Percentiles rank a stretch among this genome's conserved stretches.
Conservation (phyloP, 92 coral and sea anemone species). For the Metridium senile region DNA sequence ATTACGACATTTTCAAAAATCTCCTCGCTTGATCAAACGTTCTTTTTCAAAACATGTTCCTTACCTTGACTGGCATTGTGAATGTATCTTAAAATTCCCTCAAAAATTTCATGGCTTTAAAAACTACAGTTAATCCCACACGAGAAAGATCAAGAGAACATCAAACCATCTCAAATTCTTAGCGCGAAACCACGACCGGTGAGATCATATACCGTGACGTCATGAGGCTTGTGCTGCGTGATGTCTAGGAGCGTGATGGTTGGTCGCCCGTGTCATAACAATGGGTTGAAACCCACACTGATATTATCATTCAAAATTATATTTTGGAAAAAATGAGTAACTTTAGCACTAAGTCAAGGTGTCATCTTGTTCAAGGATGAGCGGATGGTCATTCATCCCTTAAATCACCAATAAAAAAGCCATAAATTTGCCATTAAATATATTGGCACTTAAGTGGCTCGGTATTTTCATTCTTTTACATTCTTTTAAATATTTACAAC, state of each 20-base stretch:
- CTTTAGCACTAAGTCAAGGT: conserved; percentile 9
- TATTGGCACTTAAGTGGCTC: too few species aligned
- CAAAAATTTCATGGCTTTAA: background rate
- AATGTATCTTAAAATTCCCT: background rate
- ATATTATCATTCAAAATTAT: background rate
- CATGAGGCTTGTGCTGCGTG: conserved; percentile 32
- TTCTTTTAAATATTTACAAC: too few species aligned
- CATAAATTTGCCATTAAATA: background rate
- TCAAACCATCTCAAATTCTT: background rate
- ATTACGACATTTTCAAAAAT: conserved; percentile 50
- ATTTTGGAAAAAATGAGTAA: conserved; percentile 13
- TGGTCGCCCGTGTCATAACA: conserved; percentile 21
- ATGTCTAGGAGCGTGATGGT: conserved; percentile 22
- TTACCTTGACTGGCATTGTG: conserved; percentile 84
- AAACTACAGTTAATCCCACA: background rate
- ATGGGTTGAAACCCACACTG: background rate
- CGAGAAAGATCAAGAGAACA: background rate
- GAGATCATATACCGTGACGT: conserved; percentile 41
- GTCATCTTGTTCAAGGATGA: conserved; percentile 1
- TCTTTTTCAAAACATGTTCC: conserved; percentile 17
- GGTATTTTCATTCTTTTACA: too few species aligned
- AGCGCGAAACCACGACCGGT: conserved; percentile 20
- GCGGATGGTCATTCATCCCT: conserved; percentile 8
- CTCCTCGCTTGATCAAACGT: conserved; percentile 37
- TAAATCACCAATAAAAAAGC: conserved; percentile 3